Evolutionary conservation across 92 coral and sea anemone species (phyloP), one percentile per base, ranked within the genome.

Genomic region (Siderastrea radians): DNA sequence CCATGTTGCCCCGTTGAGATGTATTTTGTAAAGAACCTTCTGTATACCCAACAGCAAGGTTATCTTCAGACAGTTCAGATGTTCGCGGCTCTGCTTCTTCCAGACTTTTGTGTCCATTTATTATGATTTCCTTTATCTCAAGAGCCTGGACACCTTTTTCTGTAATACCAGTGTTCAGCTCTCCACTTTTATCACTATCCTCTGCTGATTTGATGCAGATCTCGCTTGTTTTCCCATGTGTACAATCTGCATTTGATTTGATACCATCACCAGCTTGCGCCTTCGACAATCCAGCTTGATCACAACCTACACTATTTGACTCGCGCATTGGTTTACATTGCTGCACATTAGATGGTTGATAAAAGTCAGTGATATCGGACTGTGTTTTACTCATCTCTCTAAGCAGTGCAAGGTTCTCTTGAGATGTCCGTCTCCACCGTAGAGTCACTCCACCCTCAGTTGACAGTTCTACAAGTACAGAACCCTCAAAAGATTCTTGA

Each of bases 401-500:
- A 12, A 72, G 26, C 52, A 50, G 26, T 14, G 19, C 14, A 49
- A 72, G 71, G 80, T 49, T 59, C 9, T 83, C 52, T 50, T 14
- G 71, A 49, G 80, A 19, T 1, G 19, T 74, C 72, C 72, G 54
- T 11, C 46, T 83, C 87, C 79, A 72, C 50, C 1, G 11, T 52
- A 83, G 16, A 6, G 73, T 73, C 6, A 83, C 79, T 63, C 68
- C 62, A 11, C 87, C 80, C 44, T 73, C n/a, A 49, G 53, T 4
- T 52, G 87, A 72, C 19, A 49, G 80, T 43, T 83, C 65, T 15
- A 73, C 87, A 1, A 14, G 53, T 52, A 83, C n/a, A 19, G 87
- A 83, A 6, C 79, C 87, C 49, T 72, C 79, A 6, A 83, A 48
- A 1, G 87, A 72, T 61, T 83, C 87, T 6, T 83, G 80, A 8